A percentile compares a stretch with the other conserved stretches of the same genome.
Evolutionary conservation across 2,113 vertebrate species (phyloP).

Genomic region (Paramormyrops kingsleyae): DNA sequence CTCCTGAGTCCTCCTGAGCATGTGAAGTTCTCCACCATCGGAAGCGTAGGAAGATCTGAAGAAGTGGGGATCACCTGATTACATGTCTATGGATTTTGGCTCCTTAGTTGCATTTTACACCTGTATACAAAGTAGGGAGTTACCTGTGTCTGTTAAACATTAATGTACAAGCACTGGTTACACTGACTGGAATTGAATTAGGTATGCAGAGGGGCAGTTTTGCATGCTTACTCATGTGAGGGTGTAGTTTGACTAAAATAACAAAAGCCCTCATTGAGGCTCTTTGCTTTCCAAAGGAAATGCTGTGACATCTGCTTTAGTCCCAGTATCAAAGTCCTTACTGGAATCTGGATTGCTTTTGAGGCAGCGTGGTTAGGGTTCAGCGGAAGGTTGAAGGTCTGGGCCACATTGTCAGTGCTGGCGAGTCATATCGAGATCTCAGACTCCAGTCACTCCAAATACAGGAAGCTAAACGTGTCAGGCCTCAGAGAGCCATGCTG

Average conservation of each 20-base stretch:
- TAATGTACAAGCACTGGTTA: background rate
- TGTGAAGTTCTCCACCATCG: background rate
- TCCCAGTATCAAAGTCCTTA: slow-evolving; percentile 19
- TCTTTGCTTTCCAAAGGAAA: background rate
- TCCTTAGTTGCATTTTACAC: background rate
- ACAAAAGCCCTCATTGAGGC: background rate
- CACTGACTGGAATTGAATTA: background rate
- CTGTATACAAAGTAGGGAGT: background rate
- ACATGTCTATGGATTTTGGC: background rate
- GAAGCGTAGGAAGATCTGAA: background rate
- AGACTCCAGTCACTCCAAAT: background rate
- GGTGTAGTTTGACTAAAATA: background rate
- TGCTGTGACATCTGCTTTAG: background rate
- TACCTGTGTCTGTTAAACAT: background rate
- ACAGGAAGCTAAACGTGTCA: background rate
- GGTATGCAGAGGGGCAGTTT: background rate
- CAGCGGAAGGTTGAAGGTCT: slow-evolving; percentile 13
- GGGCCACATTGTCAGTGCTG: background rate
- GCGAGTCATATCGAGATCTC: background rate
- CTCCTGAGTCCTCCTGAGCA: background rate
- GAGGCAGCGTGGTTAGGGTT: slow-evolving; percentile 1
- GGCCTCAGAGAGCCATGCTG: background rate
- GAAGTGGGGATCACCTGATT: background rate
- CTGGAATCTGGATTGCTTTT: background rate
- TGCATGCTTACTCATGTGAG: background rate